Percentiles rank a stretch among this genome's conserved stretches.
phyloP scores from a whole-genome alignment of 2,113 vertebrate species.

The Ameiurus melas region DNA sequence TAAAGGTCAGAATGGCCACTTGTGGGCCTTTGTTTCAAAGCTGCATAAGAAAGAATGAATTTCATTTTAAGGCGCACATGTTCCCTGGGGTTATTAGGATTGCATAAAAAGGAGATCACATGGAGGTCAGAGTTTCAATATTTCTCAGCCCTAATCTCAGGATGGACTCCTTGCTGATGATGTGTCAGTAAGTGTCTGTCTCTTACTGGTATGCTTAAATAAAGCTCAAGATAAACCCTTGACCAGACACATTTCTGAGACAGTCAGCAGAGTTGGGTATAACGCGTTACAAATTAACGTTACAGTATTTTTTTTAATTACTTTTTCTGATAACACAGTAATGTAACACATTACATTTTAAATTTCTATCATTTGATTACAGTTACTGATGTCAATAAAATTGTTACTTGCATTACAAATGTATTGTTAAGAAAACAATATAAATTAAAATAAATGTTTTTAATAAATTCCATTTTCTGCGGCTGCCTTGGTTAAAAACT shows the following conservation, averaged over 20 bases:
- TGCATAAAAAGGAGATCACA: constrained; percentile 32
- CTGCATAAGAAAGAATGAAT: constrained; percentile 33
- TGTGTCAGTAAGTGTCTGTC: background rate
- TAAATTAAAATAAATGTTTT: no score
- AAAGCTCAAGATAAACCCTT: background rate
- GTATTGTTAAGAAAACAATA: no score
- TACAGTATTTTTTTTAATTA: no score
- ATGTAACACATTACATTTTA: no score
- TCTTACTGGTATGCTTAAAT: background rate
- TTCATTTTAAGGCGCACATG: constrained; percentile 25
- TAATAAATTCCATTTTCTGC: no score
- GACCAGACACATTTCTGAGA: background rate
- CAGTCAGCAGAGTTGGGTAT: background rate
- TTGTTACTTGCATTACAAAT: no score
- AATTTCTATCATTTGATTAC: no score
- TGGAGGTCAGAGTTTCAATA: constrained; percentile 37
- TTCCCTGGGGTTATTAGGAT: constrained; percentile 34
- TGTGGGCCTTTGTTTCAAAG: constrained; percentile 40
- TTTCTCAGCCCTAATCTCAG: constrained; percentile 20
- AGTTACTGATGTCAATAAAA: no score
- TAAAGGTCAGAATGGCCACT: constrained; percentile 53
- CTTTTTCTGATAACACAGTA: no score
- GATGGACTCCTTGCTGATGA: background rate
- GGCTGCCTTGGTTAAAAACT: no score
- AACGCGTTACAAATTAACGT: no score